Base-by-base conservation (phyloP, 2,113 vertebrate genomes). In the Terrapene triunguis region DNA sequence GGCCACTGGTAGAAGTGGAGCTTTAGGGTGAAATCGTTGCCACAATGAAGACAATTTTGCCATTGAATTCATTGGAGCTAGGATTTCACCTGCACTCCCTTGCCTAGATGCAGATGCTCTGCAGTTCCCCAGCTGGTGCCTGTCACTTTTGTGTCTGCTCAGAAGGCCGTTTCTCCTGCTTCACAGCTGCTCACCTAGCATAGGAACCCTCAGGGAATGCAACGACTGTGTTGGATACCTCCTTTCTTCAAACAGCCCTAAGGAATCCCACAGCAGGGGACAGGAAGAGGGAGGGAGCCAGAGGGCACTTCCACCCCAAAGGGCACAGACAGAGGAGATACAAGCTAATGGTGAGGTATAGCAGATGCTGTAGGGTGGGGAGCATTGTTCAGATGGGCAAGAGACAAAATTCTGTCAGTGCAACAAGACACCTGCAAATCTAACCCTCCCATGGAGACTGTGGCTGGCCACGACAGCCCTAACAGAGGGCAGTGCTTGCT, bases 151-250 rank as follows among this genome's bases (percentile, higher is more conserved):
- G 16, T 1, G 10, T 35, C 4, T 32, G 44, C 54, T 24, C 65
- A 83, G 38, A 90, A 2, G n/a, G 16, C 6, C 35, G 25, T 6
- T 47, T 83, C 14, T 55, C 55, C 91, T 89, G 3, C 1, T 76
- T 22, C 84, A 92, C 42, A 29, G 10, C 42, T 84, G 25, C 35
- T 91, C n/a, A 32, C 91, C 79, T 47, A 90, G 29, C 8, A 89
- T 94, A 59, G 19, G 16, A 79, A 10, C 17, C 1, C 5, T 80
- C 89, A 89, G 35, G 19, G 3, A 1, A 24, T 87, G 84, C 53
- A 25, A 65, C 10, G 78, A 22, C 1, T 72, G 11, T 82, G 81
- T 51, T 21, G 53, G 12, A 54, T 81, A 50, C 85, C 78, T 35
- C 32, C 22, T 50, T 12, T 88, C 69, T 57, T 83, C 82, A 85